Conservation (phyloP, 1,140 invertebrate genomes). For the Mactra quadrangularis region DNA sequence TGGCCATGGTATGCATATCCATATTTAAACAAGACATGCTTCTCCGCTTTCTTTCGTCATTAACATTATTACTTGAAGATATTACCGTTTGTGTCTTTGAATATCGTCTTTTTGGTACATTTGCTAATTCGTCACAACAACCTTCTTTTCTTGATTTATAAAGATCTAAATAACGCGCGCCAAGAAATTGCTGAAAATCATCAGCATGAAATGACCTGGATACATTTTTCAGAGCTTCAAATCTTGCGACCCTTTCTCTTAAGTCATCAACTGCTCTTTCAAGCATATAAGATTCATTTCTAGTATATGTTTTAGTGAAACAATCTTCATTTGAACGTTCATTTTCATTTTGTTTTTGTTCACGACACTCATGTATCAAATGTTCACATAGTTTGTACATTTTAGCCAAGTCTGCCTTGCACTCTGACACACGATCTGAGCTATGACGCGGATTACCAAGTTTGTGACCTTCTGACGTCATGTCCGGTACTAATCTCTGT, state of each 20-base stretch:
- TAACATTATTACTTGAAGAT: neutral
- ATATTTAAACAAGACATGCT: neutral
- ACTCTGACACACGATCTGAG: neutral
- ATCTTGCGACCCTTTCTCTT: conserved; percentile 17
- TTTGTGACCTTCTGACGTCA: too few species aligned
- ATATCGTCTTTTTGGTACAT: neutral
- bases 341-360: neutral
- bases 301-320: neutral
- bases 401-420: neutral
- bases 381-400: neutral
- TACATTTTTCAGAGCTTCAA: conserved; percentile 11
- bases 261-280: neutral
- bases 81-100: neutral
- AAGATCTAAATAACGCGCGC: conserved; percentile 28
- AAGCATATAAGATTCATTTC: neutral
- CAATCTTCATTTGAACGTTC: neutral
- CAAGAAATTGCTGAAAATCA: conserved; percentile 37
- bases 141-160: neutral
- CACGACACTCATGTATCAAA: neutral
- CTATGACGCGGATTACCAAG: too few species aligned
- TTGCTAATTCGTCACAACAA: neutral
- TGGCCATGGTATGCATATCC: neutral
- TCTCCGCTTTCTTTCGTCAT: neutral
- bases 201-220: conserved; percentile 30
- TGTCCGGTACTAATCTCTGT: conserved; percentile 3